Conservation (phyloP, 2,797 vertebrate species). For the Stomatorhinus walkeri region DNA sequence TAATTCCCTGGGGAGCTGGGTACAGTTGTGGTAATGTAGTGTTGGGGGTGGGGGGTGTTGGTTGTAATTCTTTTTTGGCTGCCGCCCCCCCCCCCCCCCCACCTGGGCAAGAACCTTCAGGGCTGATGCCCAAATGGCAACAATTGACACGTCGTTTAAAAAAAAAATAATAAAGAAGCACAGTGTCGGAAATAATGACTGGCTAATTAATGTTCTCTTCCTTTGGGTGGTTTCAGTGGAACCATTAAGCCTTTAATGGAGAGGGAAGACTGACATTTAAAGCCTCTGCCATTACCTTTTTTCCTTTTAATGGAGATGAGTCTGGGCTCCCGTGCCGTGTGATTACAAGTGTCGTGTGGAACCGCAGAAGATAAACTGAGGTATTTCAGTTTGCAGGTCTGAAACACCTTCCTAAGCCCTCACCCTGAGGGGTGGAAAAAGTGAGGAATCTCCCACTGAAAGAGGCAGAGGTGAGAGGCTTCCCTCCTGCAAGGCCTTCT, state of each 20-base stretch:
- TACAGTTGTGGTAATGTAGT: background rate
- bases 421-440: slow-evolving; percentile 63
- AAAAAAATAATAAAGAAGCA: slow-evolving; percentile 13
- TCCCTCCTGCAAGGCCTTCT: slow-evolving; percentile 51
- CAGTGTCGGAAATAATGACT: slow-evolving; percentile 57
- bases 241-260: slow-evolving; percentile 68
- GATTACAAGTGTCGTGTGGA: slow-evolving; percentile 41
- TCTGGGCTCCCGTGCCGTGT: slow-evolving; percentile 37
- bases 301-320: slow-evolving; percentile 53
- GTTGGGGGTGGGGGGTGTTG: background rate
- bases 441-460: slow-evolving; percentile 54
- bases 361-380: slow-evolving; percentile 38
- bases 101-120: background rate
- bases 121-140: background rate
- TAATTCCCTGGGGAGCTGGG: background rate
- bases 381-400: slow-evolving; percentile 55
- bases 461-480: slow-evolving; percentile 57
- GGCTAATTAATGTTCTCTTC: slow-evolving; percentile 64
- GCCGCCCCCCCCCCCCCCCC: background rate
- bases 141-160: background rate
- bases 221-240: slow-evolving; percentile 57
- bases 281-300: slow-evolving; percentile 50
- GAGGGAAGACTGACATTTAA: slow-evolving; percentile 63
- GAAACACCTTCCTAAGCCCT: slow-evolving; percentile 56
- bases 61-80: slow-evolving; percentile 17